phyloP scores from a whole-genome alignment of 2,888 invertebrate species.

The Synanthedon vespiformis region DNA sequence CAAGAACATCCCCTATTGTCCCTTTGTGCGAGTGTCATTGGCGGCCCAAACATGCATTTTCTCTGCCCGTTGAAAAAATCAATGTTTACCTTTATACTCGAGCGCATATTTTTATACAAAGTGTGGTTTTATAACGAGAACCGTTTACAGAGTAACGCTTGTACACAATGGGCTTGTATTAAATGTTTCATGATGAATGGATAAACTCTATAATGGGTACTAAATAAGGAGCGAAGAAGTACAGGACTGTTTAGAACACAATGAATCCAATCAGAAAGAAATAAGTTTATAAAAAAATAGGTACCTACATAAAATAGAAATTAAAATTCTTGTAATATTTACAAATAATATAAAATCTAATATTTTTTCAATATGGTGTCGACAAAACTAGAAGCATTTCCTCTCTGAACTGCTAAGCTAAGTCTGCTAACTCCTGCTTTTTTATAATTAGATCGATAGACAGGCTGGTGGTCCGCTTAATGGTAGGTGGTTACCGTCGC shows the following conservation, averaged over 20 bases:
- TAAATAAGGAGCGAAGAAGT: conserved; percentile 22
- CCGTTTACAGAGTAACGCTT: conserved; percentile 68
- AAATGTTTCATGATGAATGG: conserved; percentile 56
- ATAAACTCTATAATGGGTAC: conserved; percentile 10
- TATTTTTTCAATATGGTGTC: too few species aligned
- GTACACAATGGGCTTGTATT: conserved; percentile 58
- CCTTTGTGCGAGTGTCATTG: conserved; percentile 57
- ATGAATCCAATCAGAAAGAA: too few species aligned
- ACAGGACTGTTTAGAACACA: conserved; percentile 3
- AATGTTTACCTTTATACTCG: conserved; percentile 69
- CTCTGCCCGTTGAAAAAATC: conserved; percentile 53
- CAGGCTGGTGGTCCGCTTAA: too few species aligned
- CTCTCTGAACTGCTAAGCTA: too few species aligned
- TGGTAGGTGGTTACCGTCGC: too few species aligned
- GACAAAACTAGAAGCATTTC: too few species aligned
- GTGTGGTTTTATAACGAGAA: conserved; percentile 61
- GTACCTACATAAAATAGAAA: too few species aligned
- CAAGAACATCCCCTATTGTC: conserved; percentile 54
- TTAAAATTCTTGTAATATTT: too few species aligned
- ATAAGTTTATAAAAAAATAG: too few species aligned
- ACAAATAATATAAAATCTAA: too few species aligned
- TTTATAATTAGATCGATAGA: too few species aligned
- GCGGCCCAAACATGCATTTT: conserved; percentile 63
- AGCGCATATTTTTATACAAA: conserved; percentile 67
- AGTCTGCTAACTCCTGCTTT: too few species aligned